A percentile compares a stretch with the other conserved stretches of the same genome.
These are phyloP conservation scores for Taenaris catops DNA, from an alignment of 2,888 invertebrate species.

Conservation along the genomic window DNA sequence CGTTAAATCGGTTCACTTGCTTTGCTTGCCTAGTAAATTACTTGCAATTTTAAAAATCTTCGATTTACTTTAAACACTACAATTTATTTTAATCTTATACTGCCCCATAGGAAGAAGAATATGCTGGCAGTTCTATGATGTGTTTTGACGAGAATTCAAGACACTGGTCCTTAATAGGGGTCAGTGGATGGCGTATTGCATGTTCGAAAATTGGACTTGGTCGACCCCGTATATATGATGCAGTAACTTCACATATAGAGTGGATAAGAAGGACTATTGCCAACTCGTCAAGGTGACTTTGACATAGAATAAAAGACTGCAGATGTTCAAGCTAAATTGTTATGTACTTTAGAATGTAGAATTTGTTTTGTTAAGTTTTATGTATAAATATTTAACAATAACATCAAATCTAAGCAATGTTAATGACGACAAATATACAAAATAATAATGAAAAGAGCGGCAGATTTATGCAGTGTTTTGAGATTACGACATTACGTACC, in stretches of 20 bases:
- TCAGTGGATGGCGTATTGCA: constrained; percentile 92
- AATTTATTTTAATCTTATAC: too few relatives aligned
- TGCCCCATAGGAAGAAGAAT: constrained; percentile 93
- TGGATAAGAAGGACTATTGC: constrained; percentile 91
- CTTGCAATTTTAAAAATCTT: too few relatives aligned
- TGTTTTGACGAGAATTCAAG: constrained; percentile 86
- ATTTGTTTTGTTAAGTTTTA: constrained; percentile 8
- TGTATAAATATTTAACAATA: too few relatives aligned
- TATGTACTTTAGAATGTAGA: constrained; percentile 1
- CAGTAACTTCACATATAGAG: constrained; percentile 89
- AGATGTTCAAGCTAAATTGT: constrained; percentile 21
- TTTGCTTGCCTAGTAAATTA: too few relatives aligned
- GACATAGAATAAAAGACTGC: constrained; percentile 42
- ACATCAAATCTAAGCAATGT: too few relatives aligned
- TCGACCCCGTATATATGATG: constrained; percentile 90
- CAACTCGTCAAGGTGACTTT: constrained; percentile 63
- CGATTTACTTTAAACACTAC: too few relatives aligned
- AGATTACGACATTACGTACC: too few relatives aligned
- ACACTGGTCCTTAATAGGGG: constrained; percentile 89
- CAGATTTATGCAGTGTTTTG: too few relatives aligned
- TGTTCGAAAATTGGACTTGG: constrained; percentile 89
- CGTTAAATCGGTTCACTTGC: too few relatives aligned
- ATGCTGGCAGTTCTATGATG: constrained; percentile 92
- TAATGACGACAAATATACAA: too few relatives aligned
- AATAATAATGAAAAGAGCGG: too few relatives aligned